Conservation (phyloP, 2,797 vertebrate species). For the Phaenicophaeus curvirostris region DNA sequence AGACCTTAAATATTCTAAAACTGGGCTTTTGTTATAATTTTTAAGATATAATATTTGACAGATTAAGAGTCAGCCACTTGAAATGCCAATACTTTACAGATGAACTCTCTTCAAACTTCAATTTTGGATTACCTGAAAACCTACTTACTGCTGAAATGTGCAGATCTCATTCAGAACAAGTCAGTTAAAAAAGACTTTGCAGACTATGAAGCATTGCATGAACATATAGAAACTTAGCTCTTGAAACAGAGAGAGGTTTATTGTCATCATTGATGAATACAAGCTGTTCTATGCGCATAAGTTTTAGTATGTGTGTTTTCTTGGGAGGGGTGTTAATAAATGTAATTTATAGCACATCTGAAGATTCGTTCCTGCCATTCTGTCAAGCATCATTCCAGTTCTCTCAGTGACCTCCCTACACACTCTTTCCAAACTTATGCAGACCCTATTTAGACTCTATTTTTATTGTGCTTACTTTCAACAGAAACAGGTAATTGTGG, state of each 20-base stretch:
- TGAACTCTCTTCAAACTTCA: conserved; percentile 47
- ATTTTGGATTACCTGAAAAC: conserved; percentile 57
- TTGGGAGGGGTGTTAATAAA: background rate
- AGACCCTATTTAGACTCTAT: background rate
- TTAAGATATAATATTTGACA: background rate
- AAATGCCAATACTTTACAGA: conserved; percentile 17
- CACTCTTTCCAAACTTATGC: background rate
- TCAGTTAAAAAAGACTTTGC: conserved; percentile 8
- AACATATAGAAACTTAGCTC: background rate
- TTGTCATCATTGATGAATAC: background rate
- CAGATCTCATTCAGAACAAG: background rate
- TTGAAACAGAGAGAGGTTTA: background rate
- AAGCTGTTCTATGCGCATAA: background rate
- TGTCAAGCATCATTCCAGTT: background rate
- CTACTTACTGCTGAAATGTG: conserved; percentile 28
- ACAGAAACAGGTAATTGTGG: background rate
- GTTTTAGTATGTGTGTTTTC: background rate
- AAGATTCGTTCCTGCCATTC: background rate
- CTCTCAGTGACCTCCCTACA: background rate
- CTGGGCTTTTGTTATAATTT: background rate
- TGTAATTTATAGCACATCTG: background rate
- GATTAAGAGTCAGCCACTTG: background rate
- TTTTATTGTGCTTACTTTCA: background rate
- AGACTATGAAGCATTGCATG: conserved; percentile 54
- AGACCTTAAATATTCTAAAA: background rate